Evolutionary conservation across 2,113 vertebrate genomes (phyloP), one percentile per base, ranked within the genome.

Genomic region (Onychorhynchus coronatus): DNA sequence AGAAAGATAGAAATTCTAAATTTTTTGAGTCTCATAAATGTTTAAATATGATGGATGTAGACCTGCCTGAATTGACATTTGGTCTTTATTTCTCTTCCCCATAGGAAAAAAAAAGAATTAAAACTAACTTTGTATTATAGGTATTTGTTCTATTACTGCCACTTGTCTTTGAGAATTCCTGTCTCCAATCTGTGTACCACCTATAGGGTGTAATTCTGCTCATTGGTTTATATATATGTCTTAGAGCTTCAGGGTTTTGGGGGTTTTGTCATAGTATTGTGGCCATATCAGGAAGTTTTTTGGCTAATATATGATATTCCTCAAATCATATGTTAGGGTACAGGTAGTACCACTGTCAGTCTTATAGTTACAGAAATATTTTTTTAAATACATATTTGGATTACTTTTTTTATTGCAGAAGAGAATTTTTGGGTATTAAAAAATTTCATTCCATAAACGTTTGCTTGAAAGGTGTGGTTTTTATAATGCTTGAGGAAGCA

Each of bases 391-490:
- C 0, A 9, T 42, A 82, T 22, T 46, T 41, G 10, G 5, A 41
- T 50, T 67, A 3, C 6, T 62, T 85, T 49, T 44, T 47, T 53
- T 46, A 21, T 22, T 50, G 5, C 17, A 55, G 58, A 71, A 67
- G 5, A 18, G 5, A 82, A 47, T 12, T 19, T 5, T 46, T 55
- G 3, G 42, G 8, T 59, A 27, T 0, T 0, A 61, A 59, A 28
- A 52, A 52, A 8, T 9, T 27, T 52, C 8, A 37, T 85, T 67
- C 42, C 19, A 10, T 39, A 62, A 80, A 59, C 0, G 1, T 55
- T 28, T 82, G 2, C 17, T 67, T 85, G 47, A 81, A 61, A 41
- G 31, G 3, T 6, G 16, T 15, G 2, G 0, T 1, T 67, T 88
- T 79, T 42, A 21, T 30, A 21, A 65, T 76, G 7, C 24, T 44